Percentiles rank a stretch among this genome's conserved stretches.
Conservation (phyloP, 2,113 vertebrate species). For the Alexandromys fortis region DNA sequence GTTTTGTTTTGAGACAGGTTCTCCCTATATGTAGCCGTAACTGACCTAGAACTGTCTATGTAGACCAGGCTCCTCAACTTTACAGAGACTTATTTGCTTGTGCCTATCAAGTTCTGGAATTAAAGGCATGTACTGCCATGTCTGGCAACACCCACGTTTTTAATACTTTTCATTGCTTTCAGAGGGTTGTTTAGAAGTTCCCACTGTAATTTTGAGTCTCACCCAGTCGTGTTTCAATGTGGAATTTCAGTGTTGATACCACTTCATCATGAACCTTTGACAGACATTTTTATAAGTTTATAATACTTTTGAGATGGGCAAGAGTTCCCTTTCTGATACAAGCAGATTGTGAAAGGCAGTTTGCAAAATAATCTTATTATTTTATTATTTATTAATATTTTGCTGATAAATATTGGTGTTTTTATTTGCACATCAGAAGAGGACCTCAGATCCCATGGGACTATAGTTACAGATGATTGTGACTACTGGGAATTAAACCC, state of each 20-base stretch:
- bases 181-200: not conserved
- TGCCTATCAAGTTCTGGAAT: not conserved
- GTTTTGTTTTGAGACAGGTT: not conserved
- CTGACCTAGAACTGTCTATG: not conserved
- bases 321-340: not conserved
- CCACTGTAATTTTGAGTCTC: not conserved
- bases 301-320: not conserved
- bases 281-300: not conserved
- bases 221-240: not conserved
- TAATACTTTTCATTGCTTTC: not conserved
- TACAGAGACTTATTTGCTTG: not conserved
- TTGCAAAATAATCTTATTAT: not conserved
- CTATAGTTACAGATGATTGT: not conserved
- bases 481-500: not conserved
- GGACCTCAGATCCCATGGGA: not conserved
- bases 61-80: not conserved
- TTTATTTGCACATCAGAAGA: not conserved
- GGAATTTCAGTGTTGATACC: not conserved
- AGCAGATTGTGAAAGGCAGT: not conserved
- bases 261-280: not conserved
- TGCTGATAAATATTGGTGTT: too few species aligned
- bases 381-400: too few species aligned
- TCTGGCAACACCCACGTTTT: not conserved
- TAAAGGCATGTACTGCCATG: not conserved
- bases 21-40: not conserved